phyloP scores from a whole-genome alignment of 2,888 invertebrate genomes.

The Gastracanthus pulcherrimus region DNA sequence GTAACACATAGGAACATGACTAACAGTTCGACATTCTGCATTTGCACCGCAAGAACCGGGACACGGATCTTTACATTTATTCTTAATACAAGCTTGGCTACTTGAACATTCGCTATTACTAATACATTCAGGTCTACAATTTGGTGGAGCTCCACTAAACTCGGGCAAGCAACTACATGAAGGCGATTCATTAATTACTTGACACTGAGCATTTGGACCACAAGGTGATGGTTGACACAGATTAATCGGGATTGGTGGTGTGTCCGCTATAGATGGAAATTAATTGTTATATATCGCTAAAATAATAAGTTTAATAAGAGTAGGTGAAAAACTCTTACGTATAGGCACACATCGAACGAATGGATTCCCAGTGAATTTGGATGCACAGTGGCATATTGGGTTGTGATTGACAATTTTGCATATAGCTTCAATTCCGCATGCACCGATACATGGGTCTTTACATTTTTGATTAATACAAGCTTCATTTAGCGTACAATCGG shows the following conservation, averaged over 20 bases:
- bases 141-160: constrained; percentile 85
- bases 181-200: constrained; percentile 79
- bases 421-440: constrained; percentile 87
- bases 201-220: constrained; percentile 82
- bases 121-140: constrained; percentile 87
- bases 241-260: constrained; percentile 77
- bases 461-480: constrained; percentile 91
- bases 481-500: constrained; percentile 86
- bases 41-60: constrained; percentile 86
- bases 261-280: constrained; percentile 75
- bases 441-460: constrained; percentile 88
- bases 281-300: not conserved
- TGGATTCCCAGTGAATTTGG: constrained; percentile 84
- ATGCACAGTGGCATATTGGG: constrained; percentile 84
- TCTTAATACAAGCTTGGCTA: constrained; percentile 82
- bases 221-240: constrained; percentile 82
- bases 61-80: constrained; percentile 84
- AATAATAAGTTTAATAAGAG: not conserved
- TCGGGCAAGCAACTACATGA: constrained; percentile 85
- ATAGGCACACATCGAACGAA: constrained; percentile 75
- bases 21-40: constrained; percentile 83
- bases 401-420: constrained; percentile 88
- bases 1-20: constrained; percentile 86
- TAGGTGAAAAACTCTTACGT: constrained; percentile 30
- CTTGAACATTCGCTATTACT: constrained; percentile 83